Evolutionary conservation across 2,888 invertebrate species (phyloP).

Genomic region (Phortica magna): DNA sequence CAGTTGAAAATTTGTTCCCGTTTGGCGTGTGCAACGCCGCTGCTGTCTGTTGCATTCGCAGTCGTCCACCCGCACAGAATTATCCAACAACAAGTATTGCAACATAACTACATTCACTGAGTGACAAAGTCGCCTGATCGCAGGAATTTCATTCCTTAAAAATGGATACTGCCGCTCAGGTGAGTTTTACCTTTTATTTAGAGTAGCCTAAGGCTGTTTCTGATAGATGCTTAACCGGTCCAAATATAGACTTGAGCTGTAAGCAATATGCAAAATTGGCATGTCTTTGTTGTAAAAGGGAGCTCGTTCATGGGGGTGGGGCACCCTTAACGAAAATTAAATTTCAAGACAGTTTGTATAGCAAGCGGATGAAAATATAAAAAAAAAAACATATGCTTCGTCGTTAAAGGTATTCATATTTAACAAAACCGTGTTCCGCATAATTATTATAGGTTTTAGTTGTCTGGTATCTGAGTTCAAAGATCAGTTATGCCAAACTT

Average conservation of each 20-base stretch:
- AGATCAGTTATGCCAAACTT: too few relatives aligned
- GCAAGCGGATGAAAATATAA: too few relatives aligned
- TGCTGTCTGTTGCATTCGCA: not conserved
- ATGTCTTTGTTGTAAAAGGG: too few relatives aligned
- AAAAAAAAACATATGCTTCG: too few relatives aligned
- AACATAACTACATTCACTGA: not conserved
- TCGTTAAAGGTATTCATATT: too few relatives aligned
- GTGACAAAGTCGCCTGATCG: not conserved
- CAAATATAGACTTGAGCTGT: not conserved
- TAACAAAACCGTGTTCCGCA: too few relatives aligned
- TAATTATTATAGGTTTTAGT: too few relatives aligned
- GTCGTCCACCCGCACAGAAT: constrained; percentile 22
- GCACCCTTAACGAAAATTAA: too few relatives aligned
- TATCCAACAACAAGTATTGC: not conserved
- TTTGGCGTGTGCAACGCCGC: not conserved
- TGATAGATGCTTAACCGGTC: not conserved
- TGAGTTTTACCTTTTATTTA: constrained; percentile 45
- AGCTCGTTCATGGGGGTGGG: too few relatives aligned
- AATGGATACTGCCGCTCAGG: constrained; percentile 59
- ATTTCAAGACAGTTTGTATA: too few relatives aligned
- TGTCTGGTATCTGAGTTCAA: too few relatives aligned
- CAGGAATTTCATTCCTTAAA: not conserved
- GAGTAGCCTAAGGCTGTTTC: constrained; percentile 3
- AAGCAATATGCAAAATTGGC: not conserved
- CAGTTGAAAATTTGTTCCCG: constrained; percentile 7